These are phyloP conservation scores for Lepidothrix coronata DNA, from an alignment of 2,113 vertebrate genomes.

Conservation along the genomic window DNA sequence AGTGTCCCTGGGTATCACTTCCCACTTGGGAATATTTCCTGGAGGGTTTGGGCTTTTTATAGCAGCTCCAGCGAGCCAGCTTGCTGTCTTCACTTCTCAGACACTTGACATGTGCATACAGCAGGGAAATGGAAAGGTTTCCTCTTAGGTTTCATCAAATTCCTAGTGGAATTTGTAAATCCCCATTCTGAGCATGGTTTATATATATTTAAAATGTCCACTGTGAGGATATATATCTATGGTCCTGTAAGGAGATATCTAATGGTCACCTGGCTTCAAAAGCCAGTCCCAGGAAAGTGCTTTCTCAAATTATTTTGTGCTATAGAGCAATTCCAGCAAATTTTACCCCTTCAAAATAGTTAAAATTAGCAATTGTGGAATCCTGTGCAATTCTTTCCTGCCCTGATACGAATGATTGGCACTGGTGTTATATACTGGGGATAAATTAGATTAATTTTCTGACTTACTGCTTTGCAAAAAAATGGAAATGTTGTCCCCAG, in stretches of 20 bases:
- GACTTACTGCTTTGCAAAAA: neutral
- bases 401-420: neutral
- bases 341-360: neutral
- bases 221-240: neutral
- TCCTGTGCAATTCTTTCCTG: neutral
- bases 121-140: neutral
- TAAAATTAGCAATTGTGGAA: neutral
- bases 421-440: neutral
- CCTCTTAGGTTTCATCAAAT: neutral
- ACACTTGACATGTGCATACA: fast-evolving
- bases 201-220: neutral
- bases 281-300: neutral
- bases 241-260: neutral
- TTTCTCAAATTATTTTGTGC: neutral
- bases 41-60: neutral
- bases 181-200: neutral
- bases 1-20: neutral
- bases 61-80: neutral
- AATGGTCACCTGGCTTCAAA: neutral
- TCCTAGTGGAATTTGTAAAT: neutral
- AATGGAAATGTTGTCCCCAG: neutral
- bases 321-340: neutral
- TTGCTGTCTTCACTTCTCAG: neutral
- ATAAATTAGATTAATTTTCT: neutral
- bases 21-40: neutral